Base-by-base conservation (phyloP, 2,113 vertebrate species). In the Nesogale talazaci region DNA sequence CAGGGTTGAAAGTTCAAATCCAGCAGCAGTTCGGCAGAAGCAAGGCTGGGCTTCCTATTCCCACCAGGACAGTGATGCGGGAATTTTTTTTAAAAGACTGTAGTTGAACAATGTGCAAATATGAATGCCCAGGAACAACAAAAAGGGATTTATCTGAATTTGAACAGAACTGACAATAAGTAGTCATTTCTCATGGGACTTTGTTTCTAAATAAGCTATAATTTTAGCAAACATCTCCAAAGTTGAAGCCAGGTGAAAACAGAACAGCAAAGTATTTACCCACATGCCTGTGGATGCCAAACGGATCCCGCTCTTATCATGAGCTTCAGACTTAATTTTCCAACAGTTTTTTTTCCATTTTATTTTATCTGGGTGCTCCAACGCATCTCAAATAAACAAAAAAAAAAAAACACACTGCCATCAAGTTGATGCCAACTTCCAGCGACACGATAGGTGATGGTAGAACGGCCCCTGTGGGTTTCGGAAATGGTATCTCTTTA, bases 171-270 rank as follows among this genome's bases (percentile, higher is more conserved):
- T 77, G 74, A 46, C 23, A 82, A 83, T 86, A 92, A 61, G 72
- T 85, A 91, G 29, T 36, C 86, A 80, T 87, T 94, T 89, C 72
- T 86, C 81, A 67, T 11, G 40, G 38, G 9, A 31, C 52, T 52
- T 82, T 94, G 75, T 85, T 84, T 89, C 65, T 96, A 93, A 88
- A 91, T 75, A 87, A 59, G 70, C 69, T 94, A 23, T 63, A 76
- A 83, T 36, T 74, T 63, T 91, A 74, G 22, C 61, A 88, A 83
- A 16, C 92, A 88, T 93, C 95, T 94, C 76, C 40, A 89, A 94
- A 95, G 31, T 42, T 90, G 8, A 94, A 94, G 8, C 16, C 61
- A 85, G 75, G 46, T 92, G 86, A 92, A 92, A 94, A 82, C 67
- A 83, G 90, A 83, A 91, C n/a, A 80, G 67, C 94, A 94, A 59